A percentile compares a stretch with the other conserved stretches of the same genome.
Conservation (phyloP, 2,888 invertebrate genomes). For the Erannis defoliaria region DNA sequence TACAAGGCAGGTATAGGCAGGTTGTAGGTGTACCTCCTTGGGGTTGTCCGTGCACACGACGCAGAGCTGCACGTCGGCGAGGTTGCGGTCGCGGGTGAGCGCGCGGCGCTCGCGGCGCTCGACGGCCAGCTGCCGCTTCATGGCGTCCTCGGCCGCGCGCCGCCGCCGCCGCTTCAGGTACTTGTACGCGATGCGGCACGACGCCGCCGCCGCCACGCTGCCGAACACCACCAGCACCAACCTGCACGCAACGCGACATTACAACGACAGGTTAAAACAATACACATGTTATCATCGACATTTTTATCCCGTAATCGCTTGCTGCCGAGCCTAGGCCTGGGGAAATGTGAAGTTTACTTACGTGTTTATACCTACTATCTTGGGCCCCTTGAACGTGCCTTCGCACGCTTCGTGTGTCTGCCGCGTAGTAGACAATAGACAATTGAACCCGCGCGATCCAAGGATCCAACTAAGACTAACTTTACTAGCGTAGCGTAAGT, state of each 20-base stretch:
- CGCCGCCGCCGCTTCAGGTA: conserved; percentile 78
- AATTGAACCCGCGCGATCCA: too few relatives aligned
- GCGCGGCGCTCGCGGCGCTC: conserved; percentile 89
- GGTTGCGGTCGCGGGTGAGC: conserved; percentile 87
- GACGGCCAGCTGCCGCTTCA: conserved; percentile 88
- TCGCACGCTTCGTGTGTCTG: too few relatives aligned
- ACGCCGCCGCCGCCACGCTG: conserved; percentile 82
- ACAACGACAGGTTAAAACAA: too few relatives aligned
- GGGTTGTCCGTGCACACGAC: conserved; percentile 95
- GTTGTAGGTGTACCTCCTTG: conserved; percentile 87
- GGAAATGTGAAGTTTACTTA: too few relatives aligned
- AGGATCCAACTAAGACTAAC: too few relatives aligned
- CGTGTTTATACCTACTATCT: too few relatives aligned
- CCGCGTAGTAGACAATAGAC: too few relatives aligned
- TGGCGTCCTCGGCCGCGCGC: conserved; percentile 84
- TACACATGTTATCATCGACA: too few relatives aligned
- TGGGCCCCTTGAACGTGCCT: too few relatives aligned
- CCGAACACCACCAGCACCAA: conserved; percentile 85
- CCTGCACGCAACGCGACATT: conserved; percentile 64
- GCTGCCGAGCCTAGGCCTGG: too few relatives aligned
- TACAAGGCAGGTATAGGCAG: not conserved
- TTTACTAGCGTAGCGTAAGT: too few relatives aligned
- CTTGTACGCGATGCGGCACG: conserved; percentile 85
- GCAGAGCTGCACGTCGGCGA: conserved; percentile 90
- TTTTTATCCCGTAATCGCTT: too few relatives aligned